Conservation (phyloP, 2,113 vertebrate genomes). For the Platycercus adscitus region DNA sequence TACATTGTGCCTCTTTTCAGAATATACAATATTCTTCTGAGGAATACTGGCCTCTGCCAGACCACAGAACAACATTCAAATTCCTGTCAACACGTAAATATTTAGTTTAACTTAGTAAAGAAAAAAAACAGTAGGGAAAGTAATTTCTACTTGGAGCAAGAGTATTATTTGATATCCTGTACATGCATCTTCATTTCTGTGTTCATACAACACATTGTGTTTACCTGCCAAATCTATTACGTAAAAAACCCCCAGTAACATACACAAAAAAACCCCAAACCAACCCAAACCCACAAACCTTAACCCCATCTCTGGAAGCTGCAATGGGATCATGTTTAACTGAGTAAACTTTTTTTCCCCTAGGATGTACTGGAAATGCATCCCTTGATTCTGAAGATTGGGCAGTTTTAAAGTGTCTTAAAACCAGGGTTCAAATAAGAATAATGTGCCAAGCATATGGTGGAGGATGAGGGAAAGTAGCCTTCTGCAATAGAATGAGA, state of each 20-base stretch:
- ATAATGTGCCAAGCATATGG: neutral
- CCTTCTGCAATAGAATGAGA: neutral
- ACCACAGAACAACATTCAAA: neutral
- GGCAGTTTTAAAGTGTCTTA: neutral
- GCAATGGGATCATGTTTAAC: neutral
- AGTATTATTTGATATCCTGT: neutral
- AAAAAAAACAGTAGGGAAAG: neutral
- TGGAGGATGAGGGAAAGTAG: neutral
- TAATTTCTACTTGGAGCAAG: neutral
- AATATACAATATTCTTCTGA: neutral
- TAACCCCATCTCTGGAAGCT: neutral
- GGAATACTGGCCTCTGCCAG: neutral
- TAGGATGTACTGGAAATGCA: neutral
- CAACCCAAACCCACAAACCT: neutral
- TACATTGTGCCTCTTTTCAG: neutral
- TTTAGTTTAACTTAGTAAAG: neutral
- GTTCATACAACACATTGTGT: neutral
- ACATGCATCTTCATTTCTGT: neutral
- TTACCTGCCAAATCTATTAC: neutral
- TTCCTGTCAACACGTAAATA: neutral
- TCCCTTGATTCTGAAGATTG: neutral
- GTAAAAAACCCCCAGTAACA: neutral
- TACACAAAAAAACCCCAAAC: accelerated
- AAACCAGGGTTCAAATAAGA: neutral
- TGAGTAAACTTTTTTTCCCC: neutral